These are phyloP conservation scores for Drosophila parthenogenetica DNA, from an alignment of 2,888 invertebrate species.

Conservation along the genomic window DNA sequence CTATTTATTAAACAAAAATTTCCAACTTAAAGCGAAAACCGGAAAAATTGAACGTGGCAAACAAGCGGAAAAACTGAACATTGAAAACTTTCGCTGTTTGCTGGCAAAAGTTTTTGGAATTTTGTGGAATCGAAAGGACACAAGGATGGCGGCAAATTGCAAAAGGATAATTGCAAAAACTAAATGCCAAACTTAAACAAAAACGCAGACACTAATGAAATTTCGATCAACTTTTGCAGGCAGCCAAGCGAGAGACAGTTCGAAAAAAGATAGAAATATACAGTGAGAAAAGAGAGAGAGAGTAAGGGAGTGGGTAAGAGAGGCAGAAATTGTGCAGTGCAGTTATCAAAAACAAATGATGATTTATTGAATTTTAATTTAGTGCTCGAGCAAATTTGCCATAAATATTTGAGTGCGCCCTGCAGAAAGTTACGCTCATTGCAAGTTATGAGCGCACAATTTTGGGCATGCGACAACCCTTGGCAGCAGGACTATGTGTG, in stretches of 20 bases:
- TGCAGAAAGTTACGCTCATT: conserved; percentile 73
- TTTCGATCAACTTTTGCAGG: conserved; percentile 77
- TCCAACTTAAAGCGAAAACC: conserved; percentile 4
- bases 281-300: background rate
- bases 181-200: conserved; percentile 75
- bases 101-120: conserved; percentile 48
- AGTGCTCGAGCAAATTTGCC: conserved; percentile 64
- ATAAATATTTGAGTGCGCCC: conserved; percentile 77
- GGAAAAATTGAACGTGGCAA: conserved; percentile 50
- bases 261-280: background rate
- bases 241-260: conserved; percentile 26
- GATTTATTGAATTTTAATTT: conserved; percentile 83
- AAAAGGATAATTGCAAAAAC: conserved; percentile 71
- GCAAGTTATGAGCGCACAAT: conserved; percentile 48
- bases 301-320: background rate
- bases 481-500: background rate
- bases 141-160: conserved; percentile 47
- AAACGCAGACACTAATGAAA: conserved; percentile 82
- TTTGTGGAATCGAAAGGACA: conserved; percentile 31
- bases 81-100: conserved; percentile 53
- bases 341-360: conserved; percentile 72
- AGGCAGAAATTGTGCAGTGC: conserved; percentile 29
- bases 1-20: too few species aligned
- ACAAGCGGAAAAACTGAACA: conserved; percentile 68
- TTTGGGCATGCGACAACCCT: conserved; percentile 41